Evolutionary conservation across 2,113 vertebrate genomes (phyloP).

Genomic region (Scopus umbretta): DNA sequence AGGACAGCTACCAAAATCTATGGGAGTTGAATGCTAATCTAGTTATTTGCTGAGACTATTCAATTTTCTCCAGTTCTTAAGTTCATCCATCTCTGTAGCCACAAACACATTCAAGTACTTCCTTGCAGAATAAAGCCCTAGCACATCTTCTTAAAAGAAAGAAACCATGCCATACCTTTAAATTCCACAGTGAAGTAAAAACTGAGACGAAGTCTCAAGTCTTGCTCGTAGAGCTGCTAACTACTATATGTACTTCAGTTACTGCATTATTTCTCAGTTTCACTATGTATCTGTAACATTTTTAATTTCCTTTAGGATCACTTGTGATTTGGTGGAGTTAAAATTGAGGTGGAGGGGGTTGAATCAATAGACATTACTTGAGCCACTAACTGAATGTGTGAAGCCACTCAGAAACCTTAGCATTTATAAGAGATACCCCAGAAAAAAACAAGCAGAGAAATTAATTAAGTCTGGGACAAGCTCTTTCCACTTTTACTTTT

Average conservation of each 20-base stretch:
- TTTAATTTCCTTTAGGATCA: not conserved
- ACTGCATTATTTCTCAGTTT: not conserved
- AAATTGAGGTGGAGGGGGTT: not conserved
- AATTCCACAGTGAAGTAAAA: not conserved
- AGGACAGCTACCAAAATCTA: not conserved
- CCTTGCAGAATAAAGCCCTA: not conserved
- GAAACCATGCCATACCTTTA: not conserved
- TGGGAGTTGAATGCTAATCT: not conserved
- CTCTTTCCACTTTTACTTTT: slow-evolving; percentile 5
- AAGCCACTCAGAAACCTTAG: not conserved
- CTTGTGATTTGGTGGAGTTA: not conserved
- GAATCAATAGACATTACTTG: not conserved
- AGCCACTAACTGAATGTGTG: not conserved
- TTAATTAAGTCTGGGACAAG: not conserved
- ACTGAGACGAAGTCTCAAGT: not conserved
- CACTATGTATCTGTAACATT: not conserved
- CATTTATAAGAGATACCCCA: not conserved
- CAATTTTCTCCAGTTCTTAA: not conserved
- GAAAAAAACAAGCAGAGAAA: not conserved
- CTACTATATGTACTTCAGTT: not conserved
- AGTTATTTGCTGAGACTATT: not conserved
- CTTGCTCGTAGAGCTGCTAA: not conserved
- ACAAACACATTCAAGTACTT: not conserved
- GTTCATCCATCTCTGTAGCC: not conserved
- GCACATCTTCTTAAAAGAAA: not conserved